These are phyloP conservation scores for Cryptotermes secundus DNA, from an alignment of 1,140 invertebrate species.

Conservation along the genomic window DNA sequence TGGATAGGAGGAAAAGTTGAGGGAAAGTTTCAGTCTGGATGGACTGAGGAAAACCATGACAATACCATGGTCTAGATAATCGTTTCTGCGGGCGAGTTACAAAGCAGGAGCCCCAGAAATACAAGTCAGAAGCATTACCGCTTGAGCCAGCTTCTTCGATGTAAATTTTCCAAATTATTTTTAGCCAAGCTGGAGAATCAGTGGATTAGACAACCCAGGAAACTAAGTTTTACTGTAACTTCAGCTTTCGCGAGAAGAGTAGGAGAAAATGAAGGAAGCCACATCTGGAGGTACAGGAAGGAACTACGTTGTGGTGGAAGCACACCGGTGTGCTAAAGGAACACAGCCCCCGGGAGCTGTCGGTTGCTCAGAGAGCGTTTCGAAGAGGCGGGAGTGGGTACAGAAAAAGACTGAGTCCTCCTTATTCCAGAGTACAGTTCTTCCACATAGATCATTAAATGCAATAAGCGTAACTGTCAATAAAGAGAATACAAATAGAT, in stretches of 20 bases:
- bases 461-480: not conserved
- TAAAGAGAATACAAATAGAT: not conserved
- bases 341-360: not conserved
- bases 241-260: not conserved
- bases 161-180: not conserved
- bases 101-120: no score
- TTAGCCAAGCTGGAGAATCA: not conserved
- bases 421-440: not conserved
- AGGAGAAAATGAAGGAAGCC: not conserved
- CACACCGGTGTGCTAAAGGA: conserved; percentile 4
- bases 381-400: not conserved
- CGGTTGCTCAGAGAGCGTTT: not conserved
- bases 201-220: not conserved
- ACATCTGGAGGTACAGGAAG: conserved; percentile 4
- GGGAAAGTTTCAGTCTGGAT: no score
- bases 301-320: not conserved
- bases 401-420: not conserved
- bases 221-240: not conserved
- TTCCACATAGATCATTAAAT: not conserved
- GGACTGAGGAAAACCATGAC: no score
- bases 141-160: no score
- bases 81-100: no score
- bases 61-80: no score
- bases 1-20: no score
- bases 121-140: no score